These are phyloP conservation scores for Camponotus floridanus DNA, from an alignment of 1,140 invertebrate genomes.

Conservation along the genomic window DNA sequence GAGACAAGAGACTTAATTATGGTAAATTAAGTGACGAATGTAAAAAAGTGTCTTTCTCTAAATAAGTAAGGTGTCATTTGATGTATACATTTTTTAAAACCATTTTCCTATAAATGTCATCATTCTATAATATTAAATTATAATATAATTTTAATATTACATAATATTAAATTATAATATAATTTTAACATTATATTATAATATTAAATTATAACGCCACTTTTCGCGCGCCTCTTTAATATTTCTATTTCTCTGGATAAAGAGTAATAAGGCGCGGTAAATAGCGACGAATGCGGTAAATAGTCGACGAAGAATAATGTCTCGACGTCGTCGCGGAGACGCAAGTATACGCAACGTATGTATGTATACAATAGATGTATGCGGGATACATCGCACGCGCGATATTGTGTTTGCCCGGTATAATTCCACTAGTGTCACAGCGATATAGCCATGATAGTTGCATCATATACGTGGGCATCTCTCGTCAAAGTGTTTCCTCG, in stretches of 20 bases:
- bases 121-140: too few species aligned
- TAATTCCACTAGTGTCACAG: conserved; percentile 60
- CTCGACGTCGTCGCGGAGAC: neutral
- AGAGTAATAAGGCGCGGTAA: conserved; percentile 41
- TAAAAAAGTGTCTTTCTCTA: neutral
- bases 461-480: conserved; percentile 46
- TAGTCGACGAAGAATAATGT: conserved; percentile 33
- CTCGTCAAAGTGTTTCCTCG: conserved; percentile 67
- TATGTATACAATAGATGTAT: neutral
- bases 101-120: neutral
- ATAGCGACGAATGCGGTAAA: conserved; percentile 19
- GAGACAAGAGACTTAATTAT: neutral
- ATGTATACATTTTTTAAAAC: neutral
- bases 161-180: too few species aligned
- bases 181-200: too few species aligned
- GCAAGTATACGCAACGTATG: neutral
- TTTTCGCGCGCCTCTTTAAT: neutral
- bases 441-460: conserved; percentile 58
- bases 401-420: conserved; percentile 55
- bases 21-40: conserved; percentile 4
- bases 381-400: conserved; percentile 11
- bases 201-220: neutral
- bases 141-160: too few species aligned
- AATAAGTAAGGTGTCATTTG: neutral
- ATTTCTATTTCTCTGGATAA: neutral